Evolutionary conservation across 2,888 invertebrate genomes (phyloP), one percentile per base, ranked within the genome.

Genomic region (Mythimna lalbum): DNA sequence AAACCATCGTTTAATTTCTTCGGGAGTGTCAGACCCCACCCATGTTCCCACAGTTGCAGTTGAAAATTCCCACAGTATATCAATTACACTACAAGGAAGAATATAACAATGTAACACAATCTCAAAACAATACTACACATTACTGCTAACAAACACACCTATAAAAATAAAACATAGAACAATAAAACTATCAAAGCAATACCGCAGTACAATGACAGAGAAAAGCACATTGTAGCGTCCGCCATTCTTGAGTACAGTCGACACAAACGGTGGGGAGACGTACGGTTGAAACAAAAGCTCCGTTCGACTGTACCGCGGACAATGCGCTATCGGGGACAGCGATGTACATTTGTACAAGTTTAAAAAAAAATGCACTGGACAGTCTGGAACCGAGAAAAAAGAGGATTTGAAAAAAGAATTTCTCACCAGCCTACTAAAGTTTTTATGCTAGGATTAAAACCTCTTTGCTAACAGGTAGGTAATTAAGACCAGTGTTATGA

Each of bases 181-280:
- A 81, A 31, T 81, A 81, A 79, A 81, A 78, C 73, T 63, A 78
- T 81, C 79, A 68, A 72, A 81, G 73, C 81, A 62, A 65, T 63
- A 52, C 52, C 49, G 27, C 53, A 49, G 39, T 55, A 75, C 78
- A 78, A 67, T 82, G 64, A 69, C 59, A 78, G 66, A 83, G 73
- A 64, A 64, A 75, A 50, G 70, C 39, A 64, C 57, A 79, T 65
- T 78, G 60, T 67, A 55, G 65, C 64, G 65, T 49, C 52, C 62
- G 59, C 83, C 53, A 79, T 82, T 84, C 79, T 82, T 71, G 62
- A 50, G 78, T 71, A 71, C 67, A 67, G 76, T 52, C 63, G 66
- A 67, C 72, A 73, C 82, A 69, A 80, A 76, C 82, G 53, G 73
- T 36, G 65, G 72, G 60, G 61, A 81, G 61, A 81, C 73, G 63